Evolutionary conservation across 2,888 invertebrate genomes (phyloP), one percentile per base, ranked within the genome.

Genomic region (Hypercompe scribonia): DNA sequence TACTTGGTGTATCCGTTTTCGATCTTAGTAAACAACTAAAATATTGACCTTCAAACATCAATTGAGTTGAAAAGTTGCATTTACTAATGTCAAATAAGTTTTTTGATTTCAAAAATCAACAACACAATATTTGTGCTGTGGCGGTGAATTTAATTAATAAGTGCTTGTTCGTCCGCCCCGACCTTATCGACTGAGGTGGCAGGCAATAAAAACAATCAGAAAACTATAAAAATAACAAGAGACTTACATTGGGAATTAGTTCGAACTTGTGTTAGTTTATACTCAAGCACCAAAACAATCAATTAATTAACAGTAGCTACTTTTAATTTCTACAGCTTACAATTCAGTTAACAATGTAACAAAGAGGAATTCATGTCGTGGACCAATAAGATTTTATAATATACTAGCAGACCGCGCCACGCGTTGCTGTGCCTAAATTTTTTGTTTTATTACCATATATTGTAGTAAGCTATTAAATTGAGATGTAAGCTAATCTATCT

Each of bases 181-280:
- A 71, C 71, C 70, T 70, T 46, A 46, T 74, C 58, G 65, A 72
- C 33, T 70, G 71, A 71, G 54, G 61, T 71, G 61, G 61, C 54
- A 61, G 68, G 68, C 68, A 74, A 69, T 74, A 61, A 71, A 50
- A 65, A 36, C 75, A 75, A 75, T 75, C 75, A 69, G 71, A 75
- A 75, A 72, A 71, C 75, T 75, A 75, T 75, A 75, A 75, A 75
- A 61, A 69, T 75, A 75, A 75, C 71, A 68, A 74, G 68, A 68
- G 63, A 68, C 65, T 68, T 58, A 54, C 67, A 71, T 74, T 36
- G 61, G 33, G 74, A 74, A 68, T 74, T 71, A 68, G 68, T 74
- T 74, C 65, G 74, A 74, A 74, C 74, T 74, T 68, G 64, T 68
- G 28, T 70, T 74, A 70, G 42, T 70, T 70, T 39, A 65, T 65